These are phyloP conservation scores for Acrocephalus arundinaceus DNA, from an alignment of 2,113 vertebrate genomes.

Conservation along the genomic window DNA sequence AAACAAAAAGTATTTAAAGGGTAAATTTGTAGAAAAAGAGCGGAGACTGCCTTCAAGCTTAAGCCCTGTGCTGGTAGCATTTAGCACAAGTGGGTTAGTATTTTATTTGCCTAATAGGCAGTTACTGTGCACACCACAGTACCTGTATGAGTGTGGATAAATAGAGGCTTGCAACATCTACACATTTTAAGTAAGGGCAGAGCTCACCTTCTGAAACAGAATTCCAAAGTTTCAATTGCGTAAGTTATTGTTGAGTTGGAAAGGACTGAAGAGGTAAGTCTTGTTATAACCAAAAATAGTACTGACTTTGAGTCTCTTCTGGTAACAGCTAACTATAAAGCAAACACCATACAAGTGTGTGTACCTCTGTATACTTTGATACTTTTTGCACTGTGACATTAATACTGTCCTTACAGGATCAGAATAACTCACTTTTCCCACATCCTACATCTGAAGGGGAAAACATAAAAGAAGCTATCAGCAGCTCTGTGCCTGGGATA, in stretches of 20 bases:
- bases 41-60: background rate
- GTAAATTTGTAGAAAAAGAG: background rate
- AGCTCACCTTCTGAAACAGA: background rate
- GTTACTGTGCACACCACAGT: background rate
- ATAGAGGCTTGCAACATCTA: background rate
- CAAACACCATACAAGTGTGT: background rate
- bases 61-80: background rate
- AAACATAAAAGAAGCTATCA: background rate
- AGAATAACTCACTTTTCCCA: background rate
- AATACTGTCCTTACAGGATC: background rate
- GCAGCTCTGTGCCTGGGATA: background rate
- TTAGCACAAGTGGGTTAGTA: background rate
- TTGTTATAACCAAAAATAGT: background rate
- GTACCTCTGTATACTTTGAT: background rate
- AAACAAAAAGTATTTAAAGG: background rate
- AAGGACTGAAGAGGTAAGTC: background rate
- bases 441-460: background rate
- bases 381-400: background rate
- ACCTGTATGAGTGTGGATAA: background rate
- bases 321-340: background rate
- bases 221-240: background rate
- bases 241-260: background rate
- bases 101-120: background rate
- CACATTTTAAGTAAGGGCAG: background rate
- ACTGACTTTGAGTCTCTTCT: background rate